Base-by-base conservation (phyloP, 23 tunicate species). In the Phallusia fumigata region DNA sequence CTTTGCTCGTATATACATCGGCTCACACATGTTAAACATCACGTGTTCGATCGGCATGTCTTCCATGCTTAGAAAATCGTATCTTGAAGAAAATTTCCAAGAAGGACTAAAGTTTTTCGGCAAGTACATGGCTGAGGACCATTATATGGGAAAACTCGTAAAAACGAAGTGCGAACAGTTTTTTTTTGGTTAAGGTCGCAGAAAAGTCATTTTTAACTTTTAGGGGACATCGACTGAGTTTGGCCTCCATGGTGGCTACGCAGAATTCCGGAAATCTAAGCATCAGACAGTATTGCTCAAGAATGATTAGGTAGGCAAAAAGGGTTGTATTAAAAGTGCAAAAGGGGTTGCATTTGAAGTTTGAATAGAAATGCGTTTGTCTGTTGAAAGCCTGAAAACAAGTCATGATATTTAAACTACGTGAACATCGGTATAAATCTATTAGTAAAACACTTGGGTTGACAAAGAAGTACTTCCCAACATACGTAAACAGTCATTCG, bases 1-100 rank as follows among this genome's bases (percentile, higher is more conserved):
- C 28, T 58, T 58, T 58, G 69, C 69, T 58, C 69, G 69, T 24
- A 13, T 58, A 24, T 58, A 58, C 69, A 58, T 58, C 69, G 69
- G 69, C 13, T 22, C 69, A 6, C 69, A 58, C 26, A 1, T 58
- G 28, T 24, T 58, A 21, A 58, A 58, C 16, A 16, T 58, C 69
- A 13, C 16, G 28, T 58, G 26, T 24, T 22, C 69, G 2, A 13
- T 21, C 15, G 69, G 69, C 13, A 24, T 22, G 26, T 58, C 69
- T 6, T 58, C 15, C 28, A 22, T 58, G 28, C 28, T 58, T 22
- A 22, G 69, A 22, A 58, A 58, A 24, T 58, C 69, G 5, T 24
- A 21, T 16, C 69, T 58, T 11, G 69, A 58, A 58, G 28, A 58
- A 58, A 11, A 58, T 24, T 58, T 58, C 16, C 28, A 1, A 22